phyloP scores from a whole-genome alignment of 2,113 vertebrate species.

The Todiramphus saurophagus region DNA sequence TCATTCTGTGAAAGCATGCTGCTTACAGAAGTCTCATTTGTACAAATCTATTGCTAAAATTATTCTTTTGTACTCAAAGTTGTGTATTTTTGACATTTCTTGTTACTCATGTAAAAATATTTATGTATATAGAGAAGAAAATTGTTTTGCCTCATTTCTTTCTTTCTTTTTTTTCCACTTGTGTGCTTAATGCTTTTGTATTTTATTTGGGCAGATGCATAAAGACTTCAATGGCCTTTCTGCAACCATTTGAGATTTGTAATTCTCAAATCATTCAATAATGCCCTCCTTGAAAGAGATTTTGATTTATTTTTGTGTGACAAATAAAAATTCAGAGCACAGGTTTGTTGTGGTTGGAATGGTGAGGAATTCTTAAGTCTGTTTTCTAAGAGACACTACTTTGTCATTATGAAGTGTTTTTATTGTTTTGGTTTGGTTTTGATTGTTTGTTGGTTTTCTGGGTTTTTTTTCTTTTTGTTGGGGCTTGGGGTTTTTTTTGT shows the following conservation, averaged over 20 bases:
- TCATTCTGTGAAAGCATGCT: conserved; percentile 64
- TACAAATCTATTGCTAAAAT: conserved; percentile 59
- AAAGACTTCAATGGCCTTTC: conserved; percentile 47
- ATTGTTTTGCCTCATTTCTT: background rate
- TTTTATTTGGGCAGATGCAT: conserved; percentile 14
- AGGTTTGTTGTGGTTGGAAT: conserved; percentile 44
- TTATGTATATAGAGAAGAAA: conserved; percentile 63
- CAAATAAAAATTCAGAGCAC: conserved; percentile 58
- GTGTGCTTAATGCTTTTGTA: conserved; percentile 31
- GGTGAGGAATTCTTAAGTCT: background rate
- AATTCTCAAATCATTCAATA: conserved; percentile 7
- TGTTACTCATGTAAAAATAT: conserved; percentile 62
- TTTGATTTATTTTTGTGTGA: conserved; percentile 63
- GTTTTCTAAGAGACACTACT: conserved; percentile 41
- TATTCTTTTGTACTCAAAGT: conserved; percentile 40
- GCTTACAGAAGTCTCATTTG: conserved; percentile 35
- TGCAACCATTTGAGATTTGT: background rate
- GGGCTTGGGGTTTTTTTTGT: background rate
- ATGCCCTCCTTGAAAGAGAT: conserved; percentile 25
- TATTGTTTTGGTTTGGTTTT: background rate
- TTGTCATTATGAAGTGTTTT: conserved; percentile 31
- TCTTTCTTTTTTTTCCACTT: background rate
- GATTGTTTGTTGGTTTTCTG: too few relatives aligned
- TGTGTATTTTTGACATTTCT: conserved; percentile 58
- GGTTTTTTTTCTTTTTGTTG: too few relatives aligned